phyloP scores from a whole-genome alignment of 2,797 vertebrate species.

The Eleutherodactylus coqui region DNA sequence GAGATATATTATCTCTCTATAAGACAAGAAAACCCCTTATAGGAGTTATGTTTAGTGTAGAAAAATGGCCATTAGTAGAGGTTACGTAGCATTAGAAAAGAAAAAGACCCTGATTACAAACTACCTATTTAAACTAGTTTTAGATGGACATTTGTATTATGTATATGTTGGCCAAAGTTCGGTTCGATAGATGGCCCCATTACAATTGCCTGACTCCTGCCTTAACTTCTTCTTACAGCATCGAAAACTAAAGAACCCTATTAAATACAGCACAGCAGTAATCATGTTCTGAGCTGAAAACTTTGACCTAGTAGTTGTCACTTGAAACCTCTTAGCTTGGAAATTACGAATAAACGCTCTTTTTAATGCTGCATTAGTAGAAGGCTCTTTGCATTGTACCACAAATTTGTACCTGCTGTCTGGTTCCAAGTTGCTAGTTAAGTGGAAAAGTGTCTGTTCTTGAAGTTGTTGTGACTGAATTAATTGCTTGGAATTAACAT shows the following conservation, averaged over 20 bases:
- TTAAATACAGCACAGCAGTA: neutral
- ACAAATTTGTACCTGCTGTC: constrained; percentile 25
- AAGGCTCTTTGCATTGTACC: neutral
- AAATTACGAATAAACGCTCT: neutral
- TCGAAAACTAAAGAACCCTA: neutral
- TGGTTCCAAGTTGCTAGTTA: constrained; percentile 33
- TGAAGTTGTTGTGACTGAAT: constrained; percentile 43
- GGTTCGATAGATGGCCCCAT: neutral
- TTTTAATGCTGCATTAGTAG: constrained; percentile 8
- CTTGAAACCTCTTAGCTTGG: neutral
- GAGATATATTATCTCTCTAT: too few relatives aligned
- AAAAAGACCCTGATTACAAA: neutral
- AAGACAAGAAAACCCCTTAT: too few relatives aligned
- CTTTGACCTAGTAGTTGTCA: neutral
- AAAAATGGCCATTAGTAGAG: too few relatives aligned
- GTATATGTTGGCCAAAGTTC: neutral
- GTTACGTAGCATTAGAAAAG: neutral
- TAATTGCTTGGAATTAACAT: constrained; percentile 48
- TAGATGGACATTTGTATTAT: neutral
- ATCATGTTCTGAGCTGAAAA: neutral
- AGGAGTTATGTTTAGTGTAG: too few relatives aligned
- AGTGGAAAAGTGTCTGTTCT: constrained; percentile 48
- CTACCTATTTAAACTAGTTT: neutral
- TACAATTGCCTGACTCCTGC: too few relatives aligned
- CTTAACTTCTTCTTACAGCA: neutral